A percentile compares a stretch with the other conserved stretches of the same genome.
phyloP scores from a whole-genome alignment of 2,888 invertebrate genomes.

The Philereme transversata region DNA sequence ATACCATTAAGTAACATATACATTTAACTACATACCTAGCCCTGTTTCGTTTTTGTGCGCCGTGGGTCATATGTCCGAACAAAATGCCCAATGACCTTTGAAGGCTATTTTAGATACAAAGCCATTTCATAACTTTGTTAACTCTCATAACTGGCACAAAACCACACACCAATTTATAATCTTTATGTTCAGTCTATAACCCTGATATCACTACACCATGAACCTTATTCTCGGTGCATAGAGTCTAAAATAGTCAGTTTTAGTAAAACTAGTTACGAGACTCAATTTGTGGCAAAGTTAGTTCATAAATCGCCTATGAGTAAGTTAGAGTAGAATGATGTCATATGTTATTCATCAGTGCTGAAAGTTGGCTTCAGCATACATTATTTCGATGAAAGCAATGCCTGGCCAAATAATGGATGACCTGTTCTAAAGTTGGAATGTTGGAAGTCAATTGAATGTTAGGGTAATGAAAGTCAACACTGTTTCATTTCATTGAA shows the following conservation, averaged over 20 bases:
- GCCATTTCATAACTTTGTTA: neutral
- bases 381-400: constrained; percentile 20
- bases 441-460: too few relatives aligned
- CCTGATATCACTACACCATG: constrained; percentile 1
- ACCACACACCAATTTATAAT: constrained; percentile 15
- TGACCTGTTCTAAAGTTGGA: neutral
- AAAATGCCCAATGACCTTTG: too few relatives aligned
- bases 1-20: too few relatives aligned
- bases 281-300: constrained; percentile 27
- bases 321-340: constrained; percentile 31
- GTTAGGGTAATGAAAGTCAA: too few relatives aligned
- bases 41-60: too few relatives aligned
- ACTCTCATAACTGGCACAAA: constrained; percentile 11
- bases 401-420: constrained; percentile 3
- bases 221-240: constrained; percentile 17
- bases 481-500: too few relatives aligned
- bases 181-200: constrained; percentile 8
- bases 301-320: constrained; percentile 29
- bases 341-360: constrained; percentile 35
- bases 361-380: constrained; percentile 28
- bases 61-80: too few relatives aligned
- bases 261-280: constrained; percentile 10
- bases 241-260: constrained; percentile 13
- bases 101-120: neutral
- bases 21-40: too few relatives aligned